A percentile compares a stretch with the other conserved stretches of the same genome.
These are phyloP conservation scores for Steatocranus sp. DNA, from an alignment of 2,797 vertebrate genomes.

Conservation along the genomic window DNA sequence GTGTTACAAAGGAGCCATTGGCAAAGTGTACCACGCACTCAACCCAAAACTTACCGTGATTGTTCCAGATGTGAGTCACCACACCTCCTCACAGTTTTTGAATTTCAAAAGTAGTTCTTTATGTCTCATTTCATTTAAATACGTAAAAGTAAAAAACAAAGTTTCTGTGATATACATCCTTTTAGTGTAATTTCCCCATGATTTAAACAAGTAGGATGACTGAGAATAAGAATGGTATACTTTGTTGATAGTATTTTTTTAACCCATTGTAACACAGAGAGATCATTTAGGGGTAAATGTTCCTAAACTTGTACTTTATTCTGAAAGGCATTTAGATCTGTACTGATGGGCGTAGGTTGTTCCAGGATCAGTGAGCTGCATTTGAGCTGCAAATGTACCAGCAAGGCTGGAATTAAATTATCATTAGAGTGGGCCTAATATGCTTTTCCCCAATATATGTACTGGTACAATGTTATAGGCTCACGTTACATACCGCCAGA, in stretches of 20 bases:
- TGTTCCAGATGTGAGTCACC: conserved; percentile 89
- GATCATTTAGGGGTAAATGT: not conserved
- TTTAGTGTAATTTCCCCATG: not conserved
- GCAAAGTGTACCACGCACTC: conserved; percentile 95
- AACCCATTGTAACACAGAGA: not conserved
- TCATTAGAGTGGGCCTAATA: not conserved
- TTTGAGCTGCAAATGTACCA: not conserved
- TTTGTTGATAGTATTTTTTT: not conserved
- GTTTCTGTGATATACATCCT: not conserved
- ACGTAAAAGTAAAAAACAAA: accelerated
- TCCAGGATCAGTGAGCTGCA: conserved; percentile 1
- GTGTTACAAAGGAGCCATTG: conserved; percentile 98
- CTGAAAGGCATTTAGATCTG: not conserved
- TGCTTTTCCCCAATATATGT: not conserved
- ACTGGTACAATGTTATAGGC: not conserved
- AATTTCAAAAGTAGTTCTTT: not conserved
- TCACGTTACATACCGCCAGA: not conserved
- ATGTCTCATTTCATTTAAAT: not conserved
- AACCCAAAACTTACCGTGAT: conserved; percentile 97
- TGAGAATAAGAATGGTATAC: not conserved
- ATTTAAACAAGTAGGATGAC: not conserved
- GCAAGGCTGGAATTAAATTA: not conserved
- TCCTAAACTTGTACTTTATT: not conserved
- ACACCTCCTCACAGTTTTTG: accelerated
- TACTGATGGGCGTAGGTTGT: not conserved